Percentiles rank a stretch among this genome's conserved stretches.
Evolutionary conservation across 2,888 invertebrate species (phyloP).

Genomic region (Cheilosia variabilis): DNA sequence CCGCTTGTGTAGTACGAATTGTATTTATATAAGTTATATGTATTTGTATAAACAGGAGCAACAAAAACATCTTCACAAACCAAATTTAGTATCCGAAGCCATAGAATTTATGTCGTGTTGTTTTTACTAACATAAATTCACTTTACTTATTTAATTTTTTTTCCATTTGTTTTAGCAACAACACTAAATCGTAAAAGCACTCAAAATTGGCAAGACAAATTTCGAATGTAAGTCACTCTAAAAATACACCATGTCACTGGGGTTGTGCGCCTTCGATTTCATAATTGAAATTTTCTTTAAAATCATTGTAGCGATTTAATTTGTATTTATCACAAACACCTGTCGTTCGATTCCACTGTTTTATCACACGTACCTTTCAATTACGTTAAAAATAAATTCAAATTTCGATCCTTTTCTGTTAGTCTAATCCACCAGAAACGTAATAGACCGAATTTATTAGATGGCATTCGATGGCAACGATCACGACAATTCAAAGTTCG

Average conservation of each 20-base stretch:
- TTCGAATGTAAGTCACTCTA: conserved; percentile 5
- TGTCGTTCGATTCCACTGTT: conserved; percentile 16
- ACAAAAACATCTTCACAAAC: no score
- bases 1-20: no score
- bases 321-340: conserved; percentile 1
- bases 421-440: conserved; percentile 23
- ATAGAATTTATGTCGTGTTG: no score
- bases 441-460: conserved; percentile 21
- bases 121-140: neutral
- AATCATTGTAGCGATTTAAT: neutral
- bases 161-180: neutral
- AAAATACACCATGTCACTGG: conserved; percentile 45
- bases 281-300: conserved; percentile 8
- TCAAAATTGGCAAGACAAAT: conserved; percentile 4
- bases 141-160: neutral
- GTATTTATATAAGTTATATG: no score
- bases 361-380: conserved; percentile 54
- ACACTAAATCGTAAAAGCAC: neutral
- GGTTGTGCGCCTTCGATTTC: conserved; percentile 11
- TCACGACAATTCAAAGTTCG: conserved; percentile 72
- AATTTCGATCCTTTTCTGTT: conserved; percentile 41
- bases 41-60: no score
- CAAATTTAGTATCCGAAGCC: no score
- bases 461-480: conserved; percentile 53
- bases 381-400: conserved; percentile 48